Evolutionary conservation across 2,888 invertebrate species (phyloP), one percentile per base, ranked within the genome.

Genomic region (Polydrusus cervinus): DNA sequence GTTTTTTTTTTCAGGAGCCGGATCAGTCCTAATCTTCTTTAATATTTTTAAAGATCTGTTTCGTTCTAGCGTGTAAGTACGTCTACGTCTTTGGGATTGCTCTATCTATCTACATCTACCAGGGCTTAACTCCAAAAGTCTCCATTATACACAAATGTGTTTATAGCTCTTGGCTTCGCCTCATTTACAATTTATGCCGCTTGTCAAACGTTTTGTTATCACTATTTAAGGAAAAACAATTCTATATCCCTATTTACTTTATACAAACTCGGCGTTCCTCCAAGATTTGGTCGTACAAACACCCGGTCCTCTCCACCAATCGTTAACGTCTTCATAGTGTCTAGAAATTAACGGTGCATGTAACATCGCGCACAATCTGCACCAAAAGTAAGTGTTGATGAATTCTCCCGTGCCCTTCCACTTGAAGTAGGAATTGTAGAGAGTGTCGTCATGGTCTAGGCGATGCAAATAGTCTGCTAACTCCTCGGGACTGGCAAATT

Each of bases 351-450:
- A 85, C 65, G 89, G 89, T 1, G 94, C 94, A 86, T 96, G 95
- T 78, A 95, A 87, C 92, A 95, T 91, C 6, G 95, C 93, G 86
- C 97, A 97, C 74, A 97, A 89, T 49, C 97, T 92, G 86, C 97
- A 97, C 92, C 96, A 96, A 88, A 96, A 97, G 86, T 93, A 96
- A 20, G 98, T 98, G 88, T 99, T 97, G 83, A 98, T 95, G 85
- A 98, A 97, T 86, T 97, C 95, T 0, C 98, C 98, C 0, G 96
- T 97, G 61, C 95, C 96, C 89, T 96, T 93, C 93, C 93, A 93
- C 78, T 89, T 95, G 87, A 98, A 98, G 87, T 98, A 98, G 34
- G 96, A 94, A 87, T 98, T 98, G 87, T 98, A 98, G 1, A 96
- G 89, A 53, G 92, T 92, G 85, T 97, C 96, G 86, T 98, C 94